Percentiles rank a stretch among this genome's conserved stretches.
Evolutionary conservation across 1,140 invertebrate genomes (phyloP).

Genomic region (Maconellicoccus hirsutus): DNA sequence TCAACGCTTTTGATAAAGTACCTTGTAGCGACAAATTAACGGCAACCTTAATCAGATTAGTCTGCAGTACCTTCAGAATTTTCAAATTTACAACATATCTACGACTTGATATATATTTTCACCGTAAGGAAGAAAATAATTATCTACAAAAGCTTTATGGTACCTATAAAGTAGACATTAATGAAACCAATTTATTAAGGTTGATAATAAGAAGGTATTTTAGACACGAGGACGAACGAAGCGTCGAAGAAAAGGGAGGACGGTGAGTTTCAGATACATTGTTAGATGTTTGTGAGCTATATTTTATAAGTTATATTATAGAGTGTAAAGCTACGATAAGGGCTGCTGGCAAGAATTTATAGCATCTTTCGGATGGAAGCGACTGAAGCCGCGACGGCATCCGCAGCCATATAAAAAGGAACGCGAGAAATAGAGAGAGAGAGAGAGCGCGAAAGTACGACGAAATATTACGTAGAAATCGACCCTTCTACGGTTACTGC

Average conservation of each 20-base stretch:
- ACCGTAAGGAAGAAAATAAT: constrained; percentile 19
- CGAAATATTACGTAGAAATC: constrained; percentile 18
- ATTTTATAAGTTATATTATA: constrained; percentile 20
- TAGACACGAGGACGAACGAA: not conserved
- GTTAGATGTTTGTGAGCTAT: constrained; percentile 16
- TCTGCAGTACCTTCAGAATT: constrained; percentile 19
- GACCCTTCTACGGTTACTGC: constrained; percentile 18
- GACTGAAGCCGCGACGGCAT: not conserved
- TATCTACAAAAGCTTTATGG: constrained; percentile 19
- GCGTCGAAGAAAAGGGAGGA: not conserved
- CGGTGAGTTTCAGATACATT: not conserved
- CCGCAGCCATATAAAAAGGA: too few species aligned
- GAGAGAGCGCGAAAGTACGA: too few species aligned
- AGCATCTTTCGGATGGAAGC: not conserved
- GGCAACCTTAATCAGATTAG: constrained; percentile 22
- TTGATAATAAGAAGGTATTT: constrained; percentile 17
- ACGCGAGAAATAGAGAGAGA: not conserved
- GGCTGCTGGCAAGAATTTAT: constrained; percentile 18
- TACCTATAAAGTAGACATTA: constrained; percentile 11
- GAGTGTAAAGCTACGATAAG: constrained; percentile 20
- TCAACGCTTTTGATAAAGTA: constrained; percentile 19
- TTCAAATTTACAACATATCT: constrained; percentile 21
- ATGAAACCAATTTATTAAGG: constrained; percentile 20
- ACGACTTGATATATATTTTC: constrained; percentile 13
- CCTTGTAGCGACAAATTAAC: constrained; percentile 20